Evolutionary conservation across 2,113 vertebrate genomes (phyloP), one percentile per base, ranked within the genome.

Genomic region (Channa maculata): DNA sequence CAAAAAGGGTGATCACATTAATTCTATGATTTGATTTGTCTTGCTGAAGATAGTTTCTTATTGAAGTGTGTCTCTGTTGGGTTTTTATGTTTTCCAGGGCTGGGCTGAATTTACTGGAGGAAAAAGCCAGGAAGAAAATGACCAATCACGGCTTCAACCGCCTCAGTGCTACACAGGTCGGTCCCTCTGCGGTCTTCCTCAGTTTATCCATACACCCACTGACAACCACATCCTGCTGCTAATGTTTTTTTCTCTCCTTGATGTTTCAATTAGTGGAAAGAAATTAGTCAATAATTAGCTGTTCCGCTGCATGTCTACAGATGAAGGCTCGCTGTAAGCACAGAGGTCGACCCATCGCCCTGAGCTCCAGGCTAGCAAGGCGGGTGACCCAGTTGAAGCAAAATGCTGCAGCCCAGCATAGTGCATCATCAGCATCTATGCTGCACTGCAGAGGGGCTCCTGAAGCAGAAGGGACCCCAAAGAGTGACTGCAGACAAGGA

Each of bases 341-440:
- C 60, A 92, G 90, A 74, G 73, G 93, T 41, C 87, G 83, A 0
- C 93, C 92, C 75, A 91, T 85, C 4, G 50, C 93, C 57, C 86
- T 97, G 87, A 91, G 86, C 13, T 93, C 96, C 72, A 90, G 94
- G n/a, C 87, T 95, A 87, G 94, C 94, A 80, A 88, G 78, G 59
- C 94, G 92, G 71, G 90, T 93, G 33, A 94, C 95, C 38, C 96
- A 96, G 89, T 92, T 97, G 83, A 97, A 97, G 91, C 96, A 96
- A 63, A 96, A 95, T 75, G 94, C 94, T 44, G 95, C 91, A 65
- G 92, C 88, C 90, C 95, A 96, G 86, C 95, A 86, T 39, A 91
- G 93, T 8, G 92, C 95, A 0, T 24, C 94, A 0, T 49, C 95
- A 0, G 71, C 92, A 50, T 92, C 93, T 59, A 62, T 91, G 75